Percentiles rank a stretch among this genome's conserved stretches.
phyloP scores from a whole-genome alignment of 2,888 invertebrate species.

The Agrochola circellaris region DNA sequence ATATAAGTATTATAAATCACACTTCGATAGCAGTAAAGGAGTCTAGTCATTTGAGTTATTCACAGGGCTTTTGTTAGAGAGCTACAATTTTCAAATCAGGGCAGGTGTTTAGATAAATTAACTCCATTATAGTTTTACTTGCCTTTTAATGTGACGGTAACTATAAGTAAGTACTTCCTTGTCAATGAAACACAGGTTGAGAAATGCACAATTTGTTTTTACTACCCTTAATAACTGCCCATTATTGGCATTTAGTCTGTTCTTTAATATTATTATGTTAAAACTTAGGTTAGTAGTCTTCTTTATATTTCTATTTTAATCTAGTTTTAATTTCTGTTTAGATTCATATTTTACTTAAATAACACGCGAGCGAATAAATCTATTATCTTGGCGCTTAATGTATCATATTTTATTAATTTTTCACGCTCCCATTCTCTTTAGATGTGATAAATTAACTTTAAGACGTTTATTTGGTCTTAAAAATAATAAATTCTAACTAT shows the following conservation, averaged over 20 bases:
- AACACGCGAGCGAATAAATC: constrained; percentile 29
- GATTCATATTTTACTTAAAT: constrained; percentile 17
- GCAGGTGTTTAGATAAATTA: neutral
- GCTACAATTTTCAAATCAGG: neutral
- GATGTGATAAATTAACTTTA: neutral
- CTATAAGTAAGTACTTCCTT: neutral
- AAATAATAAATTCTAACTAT: neutral
- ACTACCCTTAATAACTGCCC: neutral
- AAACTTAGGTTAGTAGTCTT: neutral
- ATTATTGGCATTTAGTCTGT: neutral
- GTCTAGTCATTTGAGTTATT: neutral
- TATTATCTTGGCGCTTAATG: neutral
- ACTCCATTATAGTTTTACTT: neutral
- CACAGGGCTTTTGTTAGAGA: neutral
- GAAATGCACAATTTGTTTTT: neutral
- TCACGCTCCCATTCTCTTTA: constrained; percentile 1
- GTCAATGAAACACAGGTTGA: neutral
- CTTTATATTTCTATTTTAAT: neutral
- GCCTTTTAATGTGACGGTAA: neutral
- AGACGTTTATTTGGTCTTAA: constrained; percentile 15
- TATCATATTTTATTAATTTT: constrained; percentile 11
- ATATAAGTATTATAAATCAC: neutral
- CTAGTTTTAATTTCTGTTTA: neutral
- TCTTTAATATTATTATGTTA: neutral
- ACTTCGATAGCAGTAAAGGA: neutral